Conservation (phyloP, 2,888 invertebrate species). For the Pammene fasciana region DNA sequence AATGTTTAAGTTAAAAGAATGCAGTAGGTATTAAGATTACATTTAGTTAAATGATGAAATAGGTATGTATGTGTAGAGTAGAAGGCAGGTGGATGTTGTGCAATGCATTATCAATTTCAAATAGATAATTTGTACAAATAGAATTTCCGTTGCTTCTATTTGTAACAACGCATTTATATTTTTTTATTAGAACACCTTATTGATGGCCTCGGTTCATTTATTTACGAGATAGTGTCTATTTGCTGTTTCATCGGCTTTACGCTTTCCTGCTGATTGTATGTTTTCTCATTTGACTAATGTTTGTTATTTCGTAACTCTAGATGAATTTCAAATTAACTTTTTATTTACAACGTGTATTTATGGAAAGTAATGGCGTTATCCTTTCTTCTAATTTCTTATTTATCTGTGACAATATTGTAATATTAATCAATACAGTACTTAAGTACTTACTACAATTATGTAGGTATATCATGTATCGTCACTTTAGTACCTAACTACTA, state of each 20-base stretch:
- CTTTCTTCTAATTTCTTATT: no score
- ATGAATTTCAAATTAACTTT: not conserved
- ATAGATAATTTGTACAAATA: constrained; percentile 6
- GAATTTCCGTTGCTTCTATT: constrained; percentile 22
- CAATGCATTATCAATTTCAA: constrained; percentile 16
- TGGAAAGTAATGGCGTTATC: not conserved
- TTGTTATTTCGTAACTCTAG: not conserved
- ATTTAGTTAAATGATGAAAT: constrained; percentile 7
- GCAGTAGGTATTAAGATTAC: not conserved
- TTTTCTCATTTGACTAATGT: constrained; percentile 14
- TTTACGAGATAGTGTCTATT: constrained; percentile 29
- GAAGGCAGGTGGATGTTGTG: constrained; percentile 2
- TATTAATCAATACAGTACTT: no score
- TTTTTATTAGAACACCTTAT: constrained; percentile 7
- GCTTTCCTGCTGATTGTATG: constrained; percentile 21
- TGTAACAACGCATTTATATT: not conserved
- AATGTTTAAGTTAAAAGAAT: no score
- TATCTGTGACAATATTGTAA: no score
- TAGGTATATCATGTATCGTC: no score
- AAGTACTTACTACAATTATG: no score
- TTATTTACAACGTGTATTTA: not conserved
- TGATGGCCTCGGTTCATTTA: constrained; percentile 11
- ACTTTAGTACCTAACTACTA: no score
- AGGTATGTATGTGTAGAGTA: not conserved
- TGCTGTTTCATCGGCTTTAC: constrained; percentile 31